Base-by-base conservation (phyloP, 2,888 invertebrate genomes). In the Dasypolia templi region DNA sequence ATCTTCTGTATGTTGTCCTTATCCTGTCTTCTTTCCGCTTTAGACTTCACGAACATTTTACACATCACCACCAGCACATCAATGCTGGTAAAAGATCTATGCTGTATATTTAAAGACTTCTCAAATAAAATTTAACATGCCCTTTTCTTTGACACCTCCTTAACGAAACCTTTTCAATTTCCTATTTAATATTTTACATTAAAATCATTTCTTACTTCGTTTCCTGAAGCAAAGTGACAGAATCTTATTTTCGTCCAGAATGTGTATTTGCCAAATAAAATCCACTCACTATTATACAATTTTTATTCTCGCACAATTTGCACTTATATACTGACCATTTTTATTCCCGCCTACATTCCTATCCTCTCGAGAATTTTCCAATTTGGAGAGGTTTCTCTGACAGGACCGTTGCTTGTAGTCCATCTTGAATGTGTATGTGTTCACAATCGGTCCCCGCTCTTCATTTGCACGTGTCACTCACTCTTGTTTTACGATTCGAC, bases 381-480 rank as follows among this genome's bases (percentile, higher is more conserved):
- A 55, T 58, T 75, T 70, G 22, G 1, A 70, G 22, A 42, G 61
- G 22, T 44, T n/a, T 35, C 55, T 64, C 42, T n/a, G 55, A 61
- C 65, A 61, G 42, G 6, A 51, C 29, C 42, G 63, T 46, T 26
- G 58, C 19, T 46, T 26, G 58, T n/a, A 44, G 49, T 70, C 59
- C 32, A 61, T 68, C 65, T 68, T 62, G 53, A 29, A 59, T 63
- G 56, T 79, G 73, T 74, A 71, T 82, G 49, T 61, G 42, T 49
- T 53, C 44, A 53, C 64, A 77, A 56, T 70, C 46, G 53, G n/a
- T 58, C 11, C 53, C 58, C 42, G 22, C n/a, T 59, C 49, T 71
- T 59, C 63, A 71, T 78, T 82, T 71, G 53, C 75, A 79, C 75
- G 75, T 81, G 82, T 75, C 58, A 44, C 58, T 75, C 58, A 44